Conservation (phyloP, 1,140 invertebrate species). For the Calliphora vicina region DNA sequence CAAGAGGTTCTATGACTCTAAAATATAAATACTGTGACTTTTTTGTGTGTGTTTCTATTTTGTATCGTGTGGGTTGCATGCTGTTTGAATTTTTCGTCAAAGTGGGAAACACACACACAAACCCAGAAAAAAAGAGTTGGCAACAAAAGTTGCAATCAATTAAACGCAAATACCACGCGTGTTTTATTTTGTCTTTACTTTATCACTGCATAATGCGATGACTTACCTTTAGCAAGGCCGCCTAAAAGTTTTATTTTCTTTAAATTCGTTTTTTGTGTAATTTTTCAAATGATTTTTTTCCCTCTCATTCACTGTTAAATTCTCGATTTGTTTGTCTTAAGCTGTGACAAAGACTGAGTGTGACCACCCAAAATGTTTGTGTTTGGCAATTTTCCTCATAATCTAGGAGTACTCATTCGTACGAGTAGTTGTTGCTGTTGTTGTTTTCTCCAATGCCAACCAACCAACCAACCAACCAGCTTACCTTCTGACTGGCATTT, state of each 20-base stretch:
- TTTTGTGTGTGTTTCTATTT: not conserved
- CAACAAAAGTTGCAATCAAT: slow-evolving; percentile 27
- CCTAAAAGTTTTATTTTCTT: slow-evolving; percentile 15
- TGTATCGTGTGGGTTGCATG: slow-evolving; percentile 14
- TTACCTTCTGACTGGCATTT: not conserved
- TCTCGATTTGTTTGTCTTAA: slow-evolving; percentile 26
- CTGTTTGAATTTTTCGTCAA: slow-evolving; percentile 14
- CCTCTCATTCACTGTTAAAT: not conserved
- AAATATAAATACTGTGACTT: not conserved
- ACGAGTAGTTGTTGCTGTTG: not conserved
- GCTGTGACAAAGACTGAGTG: slow-evolving; percentile 31
- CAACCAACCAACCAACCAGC: not conserved
- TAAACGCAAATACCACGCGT: slow-evolving; percentile 32
- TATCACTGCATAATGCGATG: slow-evolving; percentile 22
- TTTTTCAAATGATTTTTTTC: not conserved
- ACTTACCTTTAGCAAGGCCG: slow-evolving; percentile 31
- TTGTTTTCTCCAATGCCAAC: not conserved
- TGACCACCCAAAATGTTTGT: slow-evolving; percentile 24
- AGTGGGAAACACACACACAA: not conserved
- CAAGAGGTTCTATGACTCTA: not conserved
- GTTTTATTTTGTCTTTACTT: slow-evolving; percentile 12
- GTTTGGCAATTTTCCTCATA: slow-evolving; percentile 5
- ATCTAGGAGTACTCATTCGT: not conserved
- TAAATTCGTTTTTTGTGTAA: not conserved
- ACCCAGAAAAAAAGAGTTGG: not conserved